A percentile compares a stretch with the other conserved stretches of the same genome.
Conservation (phyloP, 2,888 invertebrate genomes). For the Drosophila lutescens region DNA sequence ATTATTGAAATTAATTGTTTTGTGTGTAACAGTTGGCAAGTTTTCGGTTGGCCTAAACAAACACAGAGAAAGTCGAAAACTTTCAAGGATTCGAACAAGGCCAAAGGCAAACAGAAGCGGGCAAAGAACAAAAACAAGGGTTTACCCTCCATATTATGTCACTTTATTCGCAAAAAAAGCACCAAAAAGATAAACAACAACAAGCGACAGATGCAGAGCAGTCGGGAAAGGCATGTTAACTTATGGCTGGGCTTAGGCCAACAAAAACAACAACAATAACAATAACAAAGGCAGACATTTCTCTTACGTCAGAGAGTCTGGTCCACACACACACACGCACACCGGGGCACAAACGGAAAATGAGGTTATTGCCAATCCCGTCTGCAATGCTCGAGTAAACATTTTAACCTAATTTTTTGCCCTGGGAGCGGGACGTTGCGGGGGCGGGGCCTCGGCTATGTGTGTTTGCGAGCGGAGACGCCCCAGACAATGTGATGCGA, state of each 20-base stretch:
- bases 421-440: conserved; percentile 7
- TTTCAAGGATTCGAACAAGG: conserved; percentile 34
- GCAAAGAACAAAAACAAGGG: conserved; percentile 25
- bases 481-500: conserved; percentile 41
- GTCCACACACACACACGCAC: conserved; percentile 15
- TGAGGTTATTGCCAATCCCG: conserved; percentile 61
- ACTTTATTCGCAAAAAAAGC: conserved; percentile 35
- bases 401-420: conserved; percentile 62
- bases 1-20: no score
- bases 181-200: conserved; percentile 39
- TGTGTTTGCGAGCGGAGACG: conserved; percentile 14
- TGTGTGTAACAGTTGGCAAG: neutral
- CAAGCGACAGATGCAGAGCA: conserved; percentile 40
- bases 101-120: conserved; percentile 25
- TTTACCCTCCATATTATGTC: conserved; percentile 35
- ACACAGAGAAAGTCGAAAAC: conserved; percentile 26
- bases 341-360: conserved; percentile 27
- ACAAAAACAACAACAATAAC: conserved; percentile 34
- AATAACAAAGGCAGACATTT: conserved; percentile 42
- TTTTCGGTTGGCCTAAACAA: conserved; percentile 15
- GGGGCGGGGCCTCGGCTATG: neutral
- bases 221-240: conserved; percentile 27
- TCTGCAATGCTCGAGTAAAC: conserved; percentile 58
- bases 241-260: conserved; percentile 45
- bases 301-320: conserved; percentile 53